Percentiles rank a stretch among this genome's conserved stretches.
Evolutionary conservation across 2,113 vertebrate genomes (phyloP).

Genomic region (Labrus mixtus): DNA sequence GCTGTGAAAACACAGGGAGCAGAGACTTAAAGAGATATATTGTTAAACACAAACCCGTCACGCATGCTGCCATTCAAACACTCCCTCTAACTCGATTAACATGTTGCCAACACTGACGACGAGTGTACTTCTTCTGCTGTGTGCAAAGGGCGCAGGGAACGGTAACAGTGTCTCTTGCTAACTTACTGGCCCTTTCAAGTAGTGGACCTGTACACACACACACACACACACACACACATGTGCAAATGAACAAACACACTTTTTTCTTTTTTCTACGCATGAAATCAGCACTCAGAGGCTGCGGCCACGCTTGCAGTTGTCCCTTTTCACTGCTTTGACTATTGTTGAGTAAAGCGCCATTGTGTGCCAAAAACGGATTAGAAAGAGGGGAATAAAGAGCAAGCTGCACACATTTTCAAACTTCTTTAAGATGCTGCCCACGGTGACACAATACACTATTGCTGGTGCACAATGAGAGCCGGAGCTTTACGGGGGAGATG

Average conservation of each 20-base stretch:
- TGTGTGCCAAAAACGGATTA: conserved; percentile 78
- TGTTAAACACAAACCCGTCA: conserved; percentile 70
- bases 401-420: conserved; percentile 65
- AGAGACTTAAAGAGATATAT: conserved; percentile 71
- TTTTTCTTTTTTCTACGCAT: conserved; percentile 43
- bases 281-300: conserved; percentile 78
- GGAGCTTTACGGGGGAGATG: conserved; percentile 37
- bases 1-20: conserved; percentile 74
- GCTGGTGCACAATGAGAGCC: conserved; percentile 40
- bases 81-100: conserved; percentile 72
- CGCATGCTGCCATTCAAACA: conserved; percentile 63
- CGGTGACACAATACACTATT: conserved; percentile 59
- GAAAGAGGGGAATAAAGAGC: conserved; percentile 64
- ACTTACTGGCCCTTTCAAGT: conserved; percentile 60
- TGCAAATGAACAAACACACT: conserved; percentile 17
- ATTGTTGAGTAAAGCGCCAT: conserved; percentile 74
- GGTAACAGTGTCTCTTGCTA: conserved; percentile 58
- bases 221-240: conserved; percentile 7
- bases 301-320: conserved; percentile 75
- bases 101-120: conserved; percentile 49
- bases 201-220: conserved; percentile 7
- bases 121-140: conserved; percentile 40
- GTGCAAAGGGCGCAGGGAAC: conserved; percentile 27
- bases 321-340: conserved; percentile 70
- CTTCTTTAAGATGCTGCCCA: conserved; percentile 63